Base-by-base conservation (phyloP, 2,888 invertebrate genomes). In the Copidosoma aretas region DNA sequence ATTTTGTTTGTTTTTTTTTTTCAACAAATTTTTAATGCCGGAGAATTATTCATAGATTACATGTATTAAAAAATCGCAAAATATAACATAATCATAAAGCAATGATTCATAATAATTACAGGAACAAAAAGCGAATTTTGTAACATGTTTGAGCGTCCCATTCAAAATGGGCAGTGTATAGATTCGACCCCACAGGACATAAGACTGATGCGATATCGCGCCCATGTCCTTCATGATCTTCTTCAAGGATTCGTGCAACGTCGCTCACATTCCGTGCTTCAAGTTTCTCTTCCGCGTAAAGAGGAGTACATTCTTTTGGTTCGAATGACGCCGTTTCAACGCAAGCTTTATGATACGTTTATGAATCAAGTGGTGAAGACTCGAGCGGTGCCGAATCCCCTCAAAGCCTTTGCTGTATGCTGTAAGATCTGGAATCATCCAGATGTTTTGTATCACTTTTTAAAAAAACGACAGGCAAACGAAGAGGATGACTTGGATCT, bases 361-460 rank as follows among this genome's bases (percentile, higher is more conserved):
- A 97, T 97, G 93, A 93, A 94, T 82, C 94, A 93, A 81, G 93
- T 95, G 1, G 93, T 95, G 0, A 88, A 94, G 25, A 91, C 91
- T 21, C 92, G 94, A 61, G 90, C 92, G 17, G 93, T 94, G 65
- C 94, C 95, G 39, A 98, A 98, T 87, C 98, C 98, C 0, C 86
- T 99, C 67, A 97, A 97, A 84, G 97, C 98, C 1, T 98, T 98
- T 84, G 96, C 98, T 22, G 97, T 98, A 67, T 98, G 98, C 82
- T 98, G 97, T 82, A 99, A 98, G 88, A 95, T 96, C 76, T 96
- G 96, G 96, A 96, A 96, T 82, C 96, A 96, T 84, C 95, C 96
- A 0, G 96, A 96, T 82, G 94, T 96, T 21, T 83, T 96, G 39
- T 95, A 94, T 81, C 92, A 95, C 80, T 95, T 94, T 80, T 84